A percentile compares a stretch with the other conserved stretches of the same genome.
These are phyloP conservation scores for Empidonax alnorum DNA, from an alignment of 2,113 vertebrate species.

Conservation along the genomic window DNA sequence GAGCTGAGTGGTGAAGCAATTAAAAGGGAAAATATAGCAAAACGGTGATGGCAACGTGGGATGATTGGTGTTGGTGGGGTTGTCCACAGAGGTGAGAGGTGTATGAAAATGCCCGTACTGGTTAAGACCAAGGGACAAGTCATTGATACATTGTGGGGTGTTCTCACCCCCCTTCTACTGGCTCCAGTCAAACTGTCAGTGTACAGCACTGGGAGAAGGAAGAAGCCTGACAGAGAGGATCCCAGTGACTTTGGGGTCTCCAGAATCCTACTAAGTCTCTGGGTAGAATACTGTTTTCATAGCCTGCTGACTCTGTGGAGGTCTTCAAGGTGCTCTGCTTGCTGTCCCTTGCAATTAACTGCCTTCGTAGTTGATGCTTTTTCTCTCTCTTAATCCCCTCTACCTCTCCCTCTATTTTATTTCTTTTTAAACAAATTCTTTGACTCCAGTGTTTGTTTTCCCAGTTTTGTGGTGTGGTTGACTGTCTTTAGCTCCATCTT, in stretches of 20 bases:
- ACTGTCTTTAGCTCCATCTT: not conserved
- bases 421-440: not conserved
- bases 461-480: not conserved
- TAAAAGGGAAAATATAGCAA: not conserved
- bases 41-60: not conserved
- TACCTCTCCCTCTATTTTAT: rapidly evolving
- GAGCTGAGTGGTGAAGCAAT: not conserved
- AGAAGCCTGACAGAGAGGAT: not conserved
- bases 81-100: not conserved
- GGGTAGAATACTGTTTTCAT: not conserved
- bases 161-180: not conserved
- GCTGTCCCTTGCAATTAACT: not conserved
- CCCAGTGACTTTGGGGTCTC: not conserved
- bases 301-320: not conserved
- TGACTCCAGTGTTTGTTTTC: not conserved
- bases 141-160: rapidly evolving
- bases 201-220: not conserved
- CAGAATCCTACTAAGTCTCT: not conserved
- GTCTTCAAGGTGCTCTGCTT: not conserved
- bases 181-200: not conserved
- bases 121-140: not conserved
- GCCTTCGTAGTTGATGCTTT: not conserved
- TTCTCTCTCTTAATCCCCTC: not conserved
- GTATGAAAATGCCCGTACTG: not conserved
- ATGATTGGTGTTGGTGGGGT: not conserved